Evolutionary conservation across 1,140 invertebrate genomes (phyloP).

Genomic region (Oncopodura yosiiana): DNA sequence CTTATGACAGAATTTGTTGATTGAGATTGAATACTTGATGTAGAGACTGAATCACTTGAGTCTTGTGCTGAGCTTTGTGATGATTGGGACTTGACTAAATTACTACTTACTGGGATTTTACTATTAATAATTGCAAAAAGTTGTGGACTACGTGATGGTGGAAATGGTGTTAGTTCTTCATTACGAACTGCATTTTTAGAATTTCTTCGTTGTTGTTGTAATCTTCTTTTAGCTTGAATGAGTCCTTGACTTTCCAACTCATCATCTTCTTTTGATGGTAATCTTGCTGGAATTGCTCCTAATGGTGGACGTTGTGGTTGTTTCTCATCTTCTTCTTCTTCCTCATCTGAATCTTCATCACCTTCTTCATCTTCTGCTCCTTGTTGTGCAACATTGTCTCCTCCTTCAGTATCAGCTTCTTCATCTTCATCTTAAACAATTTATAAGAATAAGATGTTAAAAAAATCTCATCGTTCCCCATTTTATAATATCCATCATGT

Average conservation of each 20-base stretch:
- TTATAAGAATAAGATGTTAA: no score
- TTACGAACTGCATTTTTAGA: constrained; percentile 1
- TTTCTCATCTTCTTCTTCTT: constrained; percentile 22
- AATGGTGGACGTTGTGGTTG: constrained; percentile 1
- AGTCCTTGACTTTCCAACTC: not conserved
- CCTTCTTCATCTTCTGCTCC: constrained; percentile 15
- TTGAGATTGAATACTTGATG: constrained; percentile 1
- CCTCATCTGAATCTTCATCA: constrained; percentile 6
- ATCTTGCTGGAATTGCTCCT: constrained; percentile 5
- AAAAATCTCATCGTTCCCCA: no score
- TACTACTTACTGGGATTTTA: not conserved
- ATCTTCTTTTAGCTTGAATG: constrained; percentile 4
- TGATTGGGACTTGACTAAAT: not conserved
- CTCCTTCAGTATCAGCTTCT: constrained; percentile 4
- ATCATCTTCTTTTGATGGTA: constrained; percentile 15
- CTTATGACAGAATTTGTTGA: constrained; percentile 5
- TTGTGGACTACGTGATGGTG: constrained; percentile 26
- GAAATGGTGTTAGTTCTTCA: constrained; percentile 19
- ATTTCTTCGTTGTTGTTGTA: constrained; percentile 10
- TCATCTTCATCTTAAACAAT: not conserved
- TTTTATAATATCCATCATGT: no score
- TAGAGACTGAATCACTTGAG: not conserved
- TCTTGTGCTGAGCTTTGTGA: constrained; percentile 3
- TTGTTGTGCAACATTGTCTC: constrained; percentile 3
- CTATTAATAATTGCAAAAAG: constrained; percentile 24